A percentile compares a stretch with the other conserved stretches of the same genome.
These are phyloP conservation scores for Hypotaenidia philippensis DNA, from an alignment of 2,797 vertebrate genomes.

Conservation along the genomic window DNA sequence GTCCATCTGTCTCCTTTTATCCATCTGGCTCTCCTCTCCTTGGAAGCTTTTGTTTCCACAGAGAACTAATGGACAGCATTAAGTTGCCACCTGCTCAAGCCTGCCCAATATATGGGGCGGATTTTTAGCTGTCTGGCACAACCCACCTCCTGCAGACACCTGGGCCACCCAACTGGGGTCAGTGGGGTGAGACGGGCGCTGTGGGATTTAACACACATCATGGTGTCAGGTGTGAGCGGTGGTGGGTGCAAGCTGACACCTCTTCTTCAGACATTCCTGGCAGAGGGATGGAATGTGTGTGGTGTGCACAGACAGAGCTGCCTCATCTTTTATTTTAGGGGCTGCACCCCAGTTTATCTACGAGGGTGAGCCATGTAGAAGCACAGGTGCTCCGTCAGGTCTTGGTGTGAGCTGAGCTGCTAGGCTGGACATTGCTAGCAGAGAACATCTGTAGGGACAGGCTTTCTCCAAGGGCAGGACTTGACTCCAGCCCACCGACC, in stretches of 20 bases:
- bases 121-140: constrained; percentile 6
- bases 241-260: background rate
- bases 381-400: background rate
- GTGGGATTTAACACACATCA: background rate
- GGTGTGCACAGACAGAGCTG: background rate
- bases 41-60: constrained; percentile 49
- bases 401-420: background rate
- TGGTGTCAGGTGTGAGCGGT: rapidly evolving
- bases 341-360: background rate
- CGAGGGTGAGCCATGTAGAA: background rate
- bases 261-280: background rate
- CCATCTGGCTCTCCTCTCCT: constrained; percentile 35
- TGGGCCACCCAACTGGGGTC: background rate
- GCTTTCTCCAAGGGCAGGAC: background rate
- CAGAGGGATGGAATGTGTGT: background rate
- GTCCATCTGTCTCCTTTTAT: constrained; percentile 59
- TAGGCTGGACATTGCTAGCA: background rate
- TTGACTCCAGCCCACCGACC: background rate
- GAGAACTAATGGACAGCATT: constrained; percentile 32
- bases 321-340: background rate
- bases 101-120: background rate
- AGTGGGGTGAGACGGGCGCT: background rate
- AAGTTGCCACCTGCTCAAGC: constrained; percentile 53
- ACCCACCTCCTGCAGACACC: background rate
- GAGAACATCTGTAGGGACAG: background rate